These are phyloP conservation scores for Yponomeuta cagnagella DNA, from an alignment of 2,888 invertebrate species.

Conservation along the genomic window DNA sequence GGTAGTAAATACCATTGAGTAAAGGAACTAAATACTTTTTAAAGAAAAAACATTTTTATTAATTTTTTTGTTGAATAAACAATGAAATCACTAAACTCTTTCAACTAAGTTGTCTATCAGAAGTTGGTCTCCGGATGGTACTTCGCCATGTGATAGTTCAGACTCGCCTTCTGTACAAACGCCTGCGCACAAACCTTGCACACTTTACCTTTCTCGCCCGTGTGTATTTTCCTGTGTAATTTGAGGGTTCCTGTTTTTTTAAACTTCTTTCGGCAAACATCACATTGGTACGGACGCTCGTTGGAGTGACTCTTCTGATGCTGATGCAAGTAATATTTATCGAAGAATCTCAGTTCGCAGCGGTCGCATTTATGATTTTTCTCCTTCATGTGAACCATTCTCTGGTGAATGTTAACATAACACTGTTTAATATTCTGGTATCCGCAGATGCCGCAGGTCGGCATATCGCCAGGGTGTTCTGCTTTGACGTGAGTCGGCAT, in stretches of 20 bases:
- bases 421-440: neutral
- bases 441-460: constrained; percentile 10
- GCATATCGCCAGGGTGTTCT: constrained; percentile 14
- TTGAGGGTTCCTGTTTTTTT: constrained; percentile 20
- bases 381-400: constrained; percentile 38
- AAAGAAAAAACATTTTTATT: neutral
- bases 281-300: constrained; percentile 31
- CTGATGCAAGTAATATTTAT: neutral
- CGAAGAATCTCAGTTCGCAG: constrained; percentile 31
- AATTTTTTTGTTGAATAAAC: neutral
- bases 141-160: constrained; percentile 37
- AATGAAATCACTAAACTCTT: neutral
- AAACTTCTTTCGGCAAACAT: constrained; percentile 37
- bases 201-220: constrained; percentile 28
- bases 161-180: constrained; percentile 39
- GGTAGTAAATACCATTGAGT: no score
- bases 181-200: constrained; percentile 39
- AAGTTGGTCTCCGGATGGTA: constrained; percentile 27
- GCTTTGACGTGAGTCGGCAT: neutral
- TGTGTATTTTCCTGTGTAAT: constrained; percentile 36
- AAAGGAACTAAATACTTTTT: no score
- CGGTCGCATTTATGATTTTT: constrained; percentile 28
- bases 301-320: constrained; percentile 28
- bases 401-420: neutral
- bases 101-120: neutral